phyloP scores from a whole-genome alignment of 1,140 invertebrate species.

The Schmidtea mediterranea region DNA sequence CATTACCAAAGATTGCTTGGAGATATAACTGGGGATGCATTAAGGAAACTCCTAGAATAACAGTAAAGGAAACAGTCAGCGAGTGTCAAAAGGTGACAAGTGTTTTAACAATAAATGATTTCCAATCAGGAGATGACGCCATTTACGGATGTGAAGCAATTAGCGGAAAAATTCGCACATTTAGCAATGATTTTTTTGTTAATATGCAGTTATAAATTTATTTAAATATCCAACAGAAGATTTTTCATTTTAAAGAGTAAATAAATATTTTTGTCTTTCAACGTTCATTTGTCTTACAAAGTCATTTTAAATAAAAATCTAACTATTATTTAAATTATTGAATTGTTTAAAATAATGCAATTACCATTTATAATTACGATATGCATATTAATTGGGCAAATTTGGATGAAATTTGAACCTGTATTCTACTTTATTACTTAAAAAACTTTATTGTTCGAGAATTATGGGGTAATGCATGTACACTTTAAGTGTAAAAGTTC shows the following conservation, averaged over 20 bases:
- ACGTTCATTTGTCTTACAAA: constrained; percentile 4
- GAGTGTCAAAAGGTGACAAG: neutral
- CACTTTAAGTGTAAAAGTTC: too few species aligned
- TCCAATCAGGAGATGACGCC: neutral
- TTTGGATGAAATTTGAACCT: too few species aligned
- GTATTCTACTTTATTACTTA: too few species aligned
- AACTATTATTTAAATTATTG: too few species aligned
- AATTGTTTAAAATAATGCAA: too few species aligned
- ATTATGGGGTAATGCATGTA: too few species aligned
- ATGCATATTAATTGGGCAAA: too few species aligned
- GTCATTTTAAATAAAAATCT: neutral
- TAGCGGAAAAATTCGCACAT: neutral
- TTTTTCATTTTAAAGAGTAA: constrained; percentile 7
- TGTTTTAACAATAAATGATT: neutral
- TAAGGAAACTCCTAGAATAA: neutral
- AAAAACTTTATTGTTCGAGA: too few species aligned
- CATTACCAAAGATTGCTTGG: neutral
- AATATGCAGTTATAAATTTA: neutral
- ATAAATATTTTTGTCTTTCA: neutral
- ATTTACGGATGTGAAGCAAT: constrained; percentile 2
- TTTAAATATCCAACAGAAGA: constrained; percentile 3
- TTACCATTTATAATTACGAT: too few species aligned
- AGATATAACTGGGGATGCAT: constrained; percentile 1
- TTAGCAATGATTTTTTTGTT: neutral
- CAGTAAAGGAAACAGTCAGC: neutral